Conservation (phyloP, 1,140 invertebrate genomes). For the Carposina sasakii region DNA sequence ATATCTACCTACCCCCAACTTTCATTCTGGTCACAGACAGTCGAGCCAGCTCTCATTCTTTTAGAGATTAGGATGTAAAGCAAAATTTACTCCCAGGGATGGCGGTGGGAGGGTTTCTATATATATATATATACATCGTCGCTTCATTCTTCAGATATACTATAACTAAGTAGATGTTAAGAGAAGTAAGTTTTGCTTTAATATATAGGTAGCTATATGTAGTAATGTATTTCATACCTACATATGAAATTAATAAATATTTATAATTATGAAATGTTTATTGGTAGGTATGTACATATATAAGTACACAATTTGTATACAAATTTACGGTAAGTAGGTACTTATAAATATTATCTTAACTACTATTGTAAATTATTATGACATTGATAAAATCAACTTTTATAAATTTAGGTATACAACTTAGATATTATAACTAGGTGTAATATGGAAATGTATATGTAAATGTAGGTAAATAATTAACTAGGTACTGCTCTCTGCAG, state of each 20-base stretch:
- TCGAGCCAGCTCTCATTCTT: too few relatives aligned
- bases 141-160: slow-evolving; percentile 1
- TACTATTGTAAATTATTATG: neutral
- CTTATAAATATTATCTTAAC: neutral
- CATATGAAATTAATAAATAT: neutral
- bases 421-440: neutral
- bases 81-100: neutral
- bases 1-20: too few relatives aligned
- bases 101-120: neutral
- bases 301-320: neutral
- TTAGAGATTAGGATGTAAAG: neutral
- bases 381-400: too few relatives aligned
- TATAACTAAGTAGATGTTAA: slow-evolving; percentile 1
- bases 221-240: neutral
- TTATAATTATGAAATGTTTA: too few relatives aligned
- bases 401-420: neutral
- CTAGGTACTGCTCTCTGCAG: too few relatives aligned
- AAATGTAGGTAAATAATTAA: too few relatives aligned
- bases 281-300: too few relatives aligned
- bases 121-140: slow-evolving; percentile 1
- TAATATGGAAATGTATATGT: too few relatives aligned
- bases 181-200: neutral
- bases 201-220: neutral
- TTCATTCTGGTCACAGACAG: too few relatives aligned
- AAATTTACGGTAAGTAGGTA: neutral